Evolutionary conservation across 2,888 invertebrate species (phyloP), one percentile per base, ranked within the genome.

Genomic region (Crioceris asparagi): DNA sequence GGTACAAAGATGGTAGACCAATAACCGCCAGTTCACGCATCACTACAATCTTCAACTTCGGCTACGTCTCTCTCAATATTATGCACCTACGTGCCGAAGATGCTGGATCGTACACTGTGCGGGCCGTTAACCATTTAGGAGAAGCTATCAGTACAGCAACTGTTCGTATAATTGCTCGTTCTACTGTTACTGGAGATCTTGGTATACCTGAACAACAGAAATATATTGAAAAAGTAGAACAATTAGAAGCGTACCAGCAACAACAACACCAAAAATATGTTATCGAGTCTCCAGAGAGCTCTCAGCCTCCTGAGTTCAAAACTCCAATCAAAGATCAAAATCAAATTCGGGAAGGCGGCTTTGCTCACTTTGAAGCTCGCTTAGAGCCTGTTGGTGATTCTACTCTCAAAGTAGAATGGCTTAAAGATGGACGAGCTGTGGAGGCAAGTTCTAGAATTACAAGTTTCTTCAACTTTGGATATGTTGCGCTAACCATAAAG

Each of bases 51-150:
- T 91, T 91, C 78, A 96, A 94, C 79, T 94, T 96, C 78, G 94
- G 94, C 65, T 93, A 93, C 77, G 93, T 94, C 72, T 91, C 92
- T 71, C 83, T 96, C 61, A 94, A 94, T 71, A 93, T 97, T 68
- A 76, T 92, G 82, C 93, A 94, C 81, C 84, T 94, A 76, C 85
- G 93, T 73, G 81, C 84, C 74, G 96, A 97, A 80, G 97, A 98
- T 79, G 83, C 87, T 61, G 94, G 94, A 68, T 83, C 84, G 67
- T 92, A 92, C 57, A 88, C 87, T 55, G 86, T 86, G 62, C 79
- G 88, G 59, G 92, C 91, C 69, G 81, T 86, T 51, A 92, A 92
- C 64, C 81, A 83, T 60, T 72, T 83, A 60, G 92, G 92, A 53
- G 91, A 92, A 70, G 90, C 91, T 52, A 76, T 87, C 56, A 86